Conservation (phyloP, 2,888 invertebrate species). For the Epinotia ramella region DNA sequence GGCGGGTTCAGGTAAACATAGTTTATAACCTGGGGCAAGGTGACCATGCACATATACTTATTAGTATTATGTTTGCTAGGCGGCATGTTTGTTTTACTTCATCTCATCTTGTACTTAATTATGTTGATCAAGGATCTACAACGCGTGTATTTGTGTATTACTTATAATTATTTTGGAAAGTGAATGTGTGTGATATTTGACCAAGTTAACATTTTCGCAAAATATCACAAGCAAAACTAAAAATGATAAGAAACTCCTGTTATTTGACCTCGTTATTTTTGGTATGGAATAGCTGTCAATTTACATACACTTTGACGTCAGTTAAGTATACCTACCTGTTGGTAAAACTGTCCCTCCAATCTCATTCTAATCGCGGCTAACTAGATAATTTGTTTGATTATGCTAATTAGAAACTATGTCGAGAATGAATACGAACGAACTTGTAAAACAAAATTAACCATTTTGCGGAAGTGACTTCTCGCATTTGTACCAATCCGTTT, state of each 20-base stretch:
- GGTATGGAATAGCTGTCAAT: too few species aligned
- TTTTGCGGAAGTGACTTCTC: not conserved
- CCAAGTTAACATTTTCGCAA: too few species aligned
- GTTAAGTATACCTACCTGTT: too few species aligned
- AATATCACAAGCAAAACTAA: not conserved
- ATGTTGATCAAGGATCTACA: not conserved
- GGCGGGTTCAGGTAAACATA: not conserved
- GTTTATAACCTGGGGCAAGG: not conserved
- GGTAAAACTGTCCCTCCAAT: too few species aligned
- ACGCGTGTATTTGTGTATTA: not conserved
- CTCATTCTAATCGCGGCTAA: too few species aligned
- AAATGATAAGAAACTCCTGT: not conserved
- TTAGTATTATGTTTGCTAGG: not conserved
- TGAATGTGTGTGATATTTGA: not conserved
- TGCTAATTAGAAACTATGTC: not conserved
- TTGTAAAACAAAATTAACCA: not conserved
- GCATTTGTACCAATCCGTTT: not conserved
- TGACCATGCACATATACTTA: not conserved
- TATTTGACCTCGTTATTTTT: too few species aligned
- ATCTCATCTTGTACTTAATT: not conserved
- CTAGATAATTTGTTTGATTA: not conserved
- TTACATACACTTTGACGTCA: too few species aligned
- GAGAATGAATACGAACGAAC: not conserved
- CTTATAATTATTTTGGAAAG: not conserved
- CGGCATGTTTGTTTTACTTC: not conserved